Evolutionary conservation across 2,797 vertebrate genomes (phyloP).

Genomic region (Malurus splendens): DNA sequence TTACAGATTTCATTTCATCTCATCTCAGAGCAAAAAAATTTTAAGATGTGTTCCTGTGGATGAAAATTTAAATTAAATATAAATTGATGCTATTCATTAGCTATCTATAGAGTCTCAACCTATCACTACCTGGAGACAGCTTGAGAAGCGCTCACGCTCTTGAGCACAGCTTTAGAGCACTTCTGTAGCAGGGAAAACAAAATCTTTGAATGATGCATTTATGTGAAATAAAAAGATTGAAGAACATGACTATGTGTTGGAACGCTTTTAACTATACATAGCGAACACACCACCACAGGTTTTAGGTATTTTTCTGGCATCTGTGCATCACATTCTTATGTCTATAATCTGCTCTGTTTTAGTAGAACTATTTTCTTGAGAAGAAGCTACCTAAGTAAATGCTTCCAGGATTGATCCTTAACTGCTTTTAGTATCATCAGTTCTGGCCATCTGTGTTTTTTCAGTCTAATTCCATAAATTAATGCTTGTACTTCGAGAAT

Average conservation of each 20-base stretch:
- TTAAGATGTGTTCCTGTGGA: neutral
- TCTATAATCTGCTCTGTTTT: neutral
- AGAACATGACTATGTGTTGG: neutral
- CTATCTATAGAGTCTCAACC: neutral
- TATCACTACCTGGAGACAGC: neutral
- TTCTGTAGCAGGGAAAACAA: neutral
- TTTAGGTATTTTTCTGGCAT: neutral
- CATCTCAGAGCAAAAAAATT: neutral
- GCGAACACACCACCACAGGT: neutral
- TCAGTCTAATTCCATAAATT: conserved; percentile 15
- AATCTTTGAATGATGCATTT: neutral
- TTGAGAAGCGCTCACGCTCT: neutral
- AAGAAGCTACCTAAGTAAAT: neutral
- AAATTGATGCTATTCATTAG: neutral
- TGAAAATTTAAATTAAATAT: neutral
- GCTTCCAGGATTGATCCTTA: neutral
- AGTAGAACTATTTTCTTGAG: neutral
- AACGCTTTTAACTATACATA: neutral
- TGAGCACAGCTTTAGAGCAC: neutral
- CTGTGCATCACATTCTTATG: neutral
- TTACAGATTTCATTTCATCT: neutral
- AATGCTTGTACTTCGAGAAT: conserved; percentile 5
- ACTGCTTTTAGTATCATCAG: neutral
- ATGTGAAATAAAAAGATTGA: neutral
- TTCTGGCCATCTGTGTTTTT: conserved; percentile 26